Evolutionary conservation across 2,797 vertebrate genomes (phyloP).

Genomic region (Streptopelia turtur): DNA sequence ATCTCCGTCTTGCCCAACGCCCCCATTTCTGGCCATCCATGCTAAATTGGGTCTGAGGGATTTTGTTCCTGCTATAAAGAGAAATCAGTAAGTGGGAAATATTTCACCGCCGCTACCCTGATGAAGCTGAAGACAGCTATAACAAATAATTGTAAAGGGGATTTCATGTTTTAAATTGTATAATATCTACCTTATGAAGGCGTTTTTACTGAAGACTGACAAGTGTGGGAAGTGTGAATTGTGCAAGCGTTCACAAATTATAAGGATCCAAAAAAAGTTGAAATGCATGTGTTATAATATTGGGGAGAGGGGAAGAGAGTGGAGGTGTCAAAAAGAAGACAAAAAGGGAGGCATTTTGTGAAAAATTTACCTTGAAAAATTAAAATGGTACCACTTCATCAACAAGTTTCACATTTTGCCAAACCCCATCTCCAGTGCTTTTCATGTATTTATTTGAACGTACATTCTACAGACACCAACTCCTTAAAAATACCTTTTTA

Average conservation of each 20-base stretch:
- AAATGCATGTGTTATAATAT: slow-evolving; percentile 68
- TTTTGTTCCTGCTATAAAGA: neutral
- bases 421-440: neutral
- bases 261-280: slow-evolving; percentile 72
- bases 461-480: neutral
- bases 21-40: neutral
- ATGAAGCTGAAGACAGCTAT: slow-evolving; percentile 52
- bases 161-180: slow-evolving; percentile 72
- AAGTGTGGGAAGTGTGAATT: slow-evolving; percentile 75
- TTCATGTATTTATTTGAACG: neutral
- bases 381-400: slow-evolving; percentile 37
- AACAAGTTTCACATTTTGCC: neutral
- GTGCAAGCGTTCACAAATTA: slow-evolving; percentile 71
- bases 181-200: slow-evolving; percentile 72
- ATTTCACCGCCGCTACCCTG: neutral
- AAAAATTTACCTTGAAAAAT: slow-evolving; percentile 44
- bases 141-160: slow-evolving; percentile 67
- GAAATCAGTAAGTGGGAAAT: slow-evolving; percentile 13
- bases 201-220: slow-evolving; percentile 71
- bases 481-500: slow-evolving; percentile 14
- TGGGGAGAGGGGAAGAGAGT: slow-evolving; percentile 64
- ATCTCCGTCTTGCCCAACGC: neutral
- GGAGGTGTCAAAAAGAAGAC: slow-evolving; percentile 1
- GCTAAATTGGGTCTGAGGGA: neutral
- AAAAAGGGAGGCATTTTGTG: slow-evolving; percentile 36